Conservation (phyloP, 2,888 invertebrate genomes). For the Lypha dubia region DNA sequence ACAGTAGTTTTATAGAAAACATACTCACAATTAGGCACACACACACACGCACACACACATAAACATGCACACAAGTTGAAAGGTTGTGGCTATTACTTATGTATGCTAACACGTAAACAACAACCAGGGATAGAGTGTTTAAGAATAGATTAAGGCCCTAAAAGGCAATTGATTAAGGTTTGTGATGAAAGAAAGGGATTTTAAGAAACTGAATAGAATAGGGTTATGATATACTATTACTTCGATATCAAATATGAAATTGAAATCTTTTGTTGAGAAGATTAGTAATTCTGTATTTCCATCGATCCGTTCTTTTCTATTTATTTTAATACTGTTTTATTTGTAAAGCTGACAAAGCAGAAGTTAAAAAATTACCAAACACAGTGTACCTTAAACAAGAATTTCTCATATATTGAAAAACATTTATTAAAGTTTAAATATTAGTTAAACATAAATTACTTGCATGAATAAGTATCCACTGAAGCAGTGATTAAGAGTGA, state of each 20-base stretch:
- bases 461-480: constrained; percentile 80
- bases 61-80: not conserved
- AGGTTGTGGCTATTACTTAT: constrained; percentile 15
- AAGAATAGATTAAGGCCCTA: constrained; percentile 50
- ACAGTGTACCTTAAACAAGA: not conserved
- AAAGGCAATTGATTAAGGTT: constrained; percentile 63
- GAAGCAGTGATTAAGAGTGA: constrained; percentile 70
- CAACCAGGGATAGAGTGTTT: constrained; percentile 9
- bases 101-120: not conserved
- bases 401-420: constrained; percentile 52
- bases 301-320: not conserved
- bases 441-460: constrained; percentile 81
- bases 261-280: constrained; percentile 31
- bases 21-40: not conserved
- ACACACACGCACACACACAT: not conserved
- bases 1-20: not conserved
- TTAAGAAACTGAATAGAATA: constrained; percentile 36
- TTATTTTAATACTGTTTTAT: constrained; percentile 25
- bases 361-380: not conserved
- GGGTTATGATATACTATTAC: constrained; percentile 4
- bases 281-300: constrained; percentile 16
- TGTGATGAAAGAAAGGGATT: constrained; percentile 60
- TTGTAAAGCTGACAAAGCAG: not conserved
- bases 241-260: constrained; percentile 24
- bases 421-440: constrained; percentile 81